Percentiles rank a stretch among this genome's conserved stretches.
Evolutionary conservation across 2,888 invertebrate genomes (phyloP).

Genomic region (Tethea ocularis): DNA sequence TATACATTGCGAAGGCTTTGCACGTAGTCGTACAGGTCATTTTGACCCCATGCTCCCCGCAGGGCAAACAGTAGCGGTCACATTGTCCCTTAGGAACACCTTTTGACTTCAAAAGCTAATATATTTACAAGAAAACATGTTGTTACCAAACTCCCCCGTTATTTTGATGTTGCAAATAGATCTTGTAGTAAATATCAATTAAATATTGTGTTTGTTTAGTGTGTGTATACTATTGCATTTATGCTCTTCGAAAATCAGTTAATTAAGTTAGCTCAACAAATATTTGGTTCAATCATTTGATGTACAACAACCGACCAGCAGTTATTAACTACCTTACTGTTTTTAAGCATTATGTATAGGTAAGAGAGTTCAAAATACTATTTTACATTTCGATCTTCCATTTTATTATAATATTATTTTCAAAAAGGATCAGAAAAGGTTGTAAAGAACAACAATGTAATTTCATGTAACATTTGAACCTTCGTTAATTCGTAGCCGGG

Average conservation of each 20-base stretch:
- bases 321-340: too few species aligned
- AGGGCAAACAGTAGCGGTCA: constrained; percentile 4
- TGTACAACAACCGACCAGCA: too few species aligned
- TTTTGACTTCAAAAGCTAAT: constrained; percentile 3
- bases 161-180: neutral
- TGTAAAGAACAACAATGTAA: neutral
- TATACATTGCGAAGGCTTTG: neutral
- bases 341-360: too few species aligned
- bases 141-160: neutral
- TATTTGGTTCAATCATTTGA: too few species aligned
- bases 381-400: neutral
- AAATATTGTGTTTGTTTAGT: too few species aligned
- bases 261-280: too few species aligned
- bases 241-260: too few species aligned
- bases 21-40: neutral
- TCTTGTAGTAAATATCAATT: neutral
- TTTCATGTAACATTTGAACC: constrained; percentile 4
- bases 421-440: constrained; percentile 1
- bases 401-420: neutral
- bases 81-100: neutral
- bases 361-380: neutral
- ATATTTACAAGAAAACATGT: neutral
- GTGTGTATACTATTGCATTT: too few species aligned
- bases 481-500: constrained; percentile 12
- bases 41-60: constrained; percentile 2